Conservation (phyloP, 2,797 vertebrate species). For the Enteromius anoplus region DNA sequence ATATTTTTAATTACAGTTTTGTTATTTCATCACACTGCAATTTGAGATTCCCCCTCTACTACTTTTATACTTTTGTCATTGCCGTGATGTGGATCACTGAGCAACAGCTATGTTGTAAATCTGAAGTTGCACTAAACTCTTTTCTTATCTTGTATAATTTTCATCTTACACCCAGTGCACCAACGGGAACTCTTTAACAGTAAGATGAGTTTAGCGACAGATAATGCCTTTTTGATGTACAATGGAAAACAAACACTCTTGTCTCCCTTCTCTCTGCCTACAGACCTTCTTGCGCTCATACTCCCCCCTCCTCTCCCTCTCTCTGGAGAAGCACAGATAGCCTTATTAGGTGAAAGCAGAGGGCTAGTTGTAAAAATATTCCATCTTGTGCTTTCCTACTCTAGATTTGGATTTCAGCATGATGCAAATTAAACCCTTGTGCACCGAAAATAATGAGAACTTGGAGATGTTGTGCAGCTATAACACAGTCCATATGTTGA, state of each 20-base stretch:
- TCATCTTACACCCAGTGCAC: not conserved
- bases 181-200: not conserved
- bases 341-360: constrained; percentile 53
- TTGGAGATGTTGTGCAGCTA: constrained; percentile 18
- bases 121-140: not conserved
- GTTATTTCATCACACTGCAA: not conserved
- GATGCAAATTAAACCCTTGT: constrained; percentile 20
- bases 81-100: not conserved
- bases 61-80: not conserved
- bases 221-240: constrained; percentile 39
- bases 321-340: constrained; percentile 47
- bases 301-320: not conserved
- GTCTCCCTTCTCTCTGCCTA: constrained; percentile 22
- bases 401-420: constrained; percentile 12
- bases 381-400: constrained; percentile 30
- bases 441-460: constrained; percentile 19
- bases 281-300: constrained; percentile 10
- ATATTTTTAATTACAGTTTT: not conserved
- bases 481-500: constrained; percentile 34
- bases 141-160: constrained; percentile 1
- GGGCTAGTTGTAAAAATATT: constrained; percentile 53
- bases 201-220: constrained; percentile 6
- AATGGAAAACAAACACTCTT: constrained; percentile 40
- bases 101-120: not conserved
- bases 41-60: not conserved